Evolutionary conservation across 2,888 invertebrate genomes (phyloP), one percentile per base, ranked within the genome.

Genomic region (Eilema sororculum): DNA sequence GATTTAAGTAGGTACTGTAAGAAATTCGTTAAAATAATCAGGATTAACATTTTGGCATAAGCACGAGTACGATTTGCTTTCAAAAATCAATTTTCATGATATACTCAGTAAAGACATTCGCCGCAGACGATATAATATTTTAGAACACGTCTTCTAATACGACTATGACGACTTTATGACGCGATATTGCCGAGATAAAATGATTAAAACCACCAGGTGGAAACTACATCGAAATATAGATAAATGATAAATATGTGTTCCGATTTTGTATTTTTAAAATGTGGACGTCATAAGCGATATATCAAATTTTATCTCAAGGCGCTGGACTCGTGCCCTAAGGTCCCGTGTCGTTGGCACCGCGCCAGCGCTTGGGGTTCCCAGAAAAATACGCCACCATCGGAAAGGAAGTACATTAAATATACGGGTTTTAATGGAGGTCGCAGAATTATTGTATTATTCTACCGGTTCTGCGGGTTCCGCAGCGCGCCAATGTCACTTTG

Each of bases 291-390:
- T 30, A 20, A 65, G 69, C 72, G 67, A 73, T 78, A 69, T 75
- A 66, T 78, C 68, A 73, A 79, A 81, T 74, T 74, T 75, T 84
- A 84, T 86, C 82, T 86, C 81, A 86, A 84, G 86, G 83, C 78
- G 80, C 83, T 85, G 87, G 84, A 86, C 75, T 74, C 71, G 74
- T 80, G 84, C 84, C 87, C 85, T 87, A 85, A 85, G 87, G 86
- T 83, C 79, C 78, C 77, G 71, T 73, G 64, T 67, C 46, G 70
- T 80, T 89, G 90, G 90, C 89, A 58, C 66, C 41, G 20, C 16
- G 86, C 90, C 90, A 90, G 80, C 76, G 67, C 28, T 67, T 79
- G 76, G 74, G 84, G 83, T 79, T 84, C 78, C 75, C 76, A 80
- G 78, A 82, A 83, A 85, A 86, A 84, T 85, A 84, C 78, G 81